Conservation (phyloP, 1,140 invertebrate species). For the Aphelinus atriplicis region DNA sequence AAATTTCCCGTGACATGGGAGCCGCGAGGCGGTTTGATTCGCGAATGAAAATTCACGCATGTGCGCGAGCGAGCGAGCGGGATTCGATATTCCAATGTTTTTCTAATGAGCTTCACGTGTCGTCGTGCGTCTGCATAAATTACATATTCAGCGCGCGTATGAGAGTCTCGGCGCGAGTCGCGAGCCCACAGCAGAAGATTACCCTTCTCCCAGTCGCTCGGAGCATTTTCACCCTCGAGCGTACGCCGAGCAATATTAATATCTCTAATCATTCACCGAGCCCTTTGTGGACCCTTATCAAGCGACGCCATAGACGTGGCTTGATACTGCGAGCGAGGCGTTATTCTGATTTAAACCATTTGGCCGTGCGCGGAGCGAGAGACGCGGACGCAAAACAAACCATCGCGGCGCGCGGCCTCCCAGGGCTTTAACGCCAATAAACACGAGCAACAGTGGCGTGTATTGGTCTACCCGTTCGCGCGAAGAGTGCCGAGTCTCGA, state of each 20-base stretch:
- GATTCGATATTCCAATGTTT: too few relatives aligned
- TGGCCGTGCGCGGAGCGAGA: background rate
- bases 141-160: conserved; percentile 19
- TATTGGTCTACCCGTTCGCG: too few relatives aligned
- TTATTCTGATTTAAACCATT: conserved; percentile 63
- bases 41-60: too few relatives aligned
- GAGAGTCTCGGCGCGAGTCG: background rate
- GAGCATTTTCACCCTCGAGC: conserved; percentile 51
- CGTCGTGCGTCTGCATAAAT: background rate
- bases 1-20: too few relatives aligned
- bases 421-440: too few relatives aligned
- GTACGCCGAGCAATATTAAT: conserved; percentile 57
- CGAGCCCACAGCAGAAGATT: conserved; percentile 21
- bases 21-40: too few relatives aligned
- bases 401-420: background rate
- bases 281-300: conserved; percentile 64
- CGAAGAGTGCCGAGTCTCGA: too few relatives aligned
- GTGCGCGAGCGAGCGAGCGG: too few relatives aligned
- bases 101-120: too few relatives aligned
- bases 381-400: background rate
- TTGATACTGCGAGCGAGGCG: conserved; percentile 51
- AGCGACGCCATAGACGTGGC: conserved; percentile 52
- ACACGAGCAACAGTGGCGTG: background rate
- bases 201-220: conserved; percentile 6
- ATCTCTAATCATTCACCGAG: conserved; percentile 65